phyloP scores from a whole-genome alignment of 1,140 invertebrate species.

The Sycophila sp. region DNA sequence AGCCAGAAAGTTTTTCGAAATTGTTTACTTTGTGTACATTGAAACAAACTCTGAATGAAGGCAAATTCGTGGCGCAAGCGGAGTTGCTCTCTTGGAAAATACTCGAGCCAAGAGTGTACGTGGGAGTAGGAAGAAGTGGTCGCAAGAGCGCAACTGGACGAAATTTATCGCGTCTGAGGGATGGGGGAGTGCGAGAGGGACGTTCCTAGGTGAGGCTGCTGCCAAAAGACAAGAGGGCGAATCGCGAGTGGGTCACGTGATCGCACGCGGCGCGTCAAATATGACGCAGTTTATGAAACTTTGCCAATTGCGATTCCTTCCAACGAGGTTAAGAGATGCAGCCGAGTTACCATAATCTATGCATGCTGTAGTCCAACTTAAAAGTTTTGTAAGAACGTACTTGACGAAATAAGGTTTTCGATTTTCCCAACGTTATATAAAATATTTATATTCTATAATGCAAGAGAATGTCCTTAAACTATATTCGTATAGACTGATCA shows the following conservation, averaged over 20 bases:
- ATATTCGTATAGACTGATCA: no score
- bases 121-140: background rate
- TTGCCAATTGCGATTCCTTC: conserved; percentile 10
- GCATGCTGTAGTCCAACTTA: no score
- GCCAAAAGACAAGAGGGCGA: conserved; percentile 7
- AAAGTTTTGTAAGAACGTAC: no score
- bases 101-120: conserved; percentile 4
- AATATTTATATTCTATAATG: no score
- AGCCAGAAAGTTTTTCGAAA: no score
- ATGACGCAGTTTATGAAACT: conserved; percentile 5
- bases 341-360: conserved; percentile 1
- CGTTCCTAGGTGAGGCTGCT: background rate
- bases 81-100: conserved; percentile 17
- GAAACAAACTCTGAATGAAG: no score
- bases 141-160: conserved; percentile 13
- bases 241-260: conserved; percentile 17
- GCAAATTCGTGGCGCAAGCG: background rate
- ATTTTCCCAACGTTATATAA: no score
- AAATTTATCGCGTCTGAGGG: conserved; percentile 24
- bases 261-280: background rate
- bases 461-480: no score
- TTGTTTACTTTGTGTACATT: no score
- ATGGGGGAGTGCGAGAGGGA: background rate
- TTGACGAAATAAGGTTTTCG: background rate
- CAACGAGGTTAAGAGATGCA: conserved; percentile 21